phyloP scores from a whole-genome alignment of 2,113 vertebrate species.

The Aplodontia rufa region DNA sequence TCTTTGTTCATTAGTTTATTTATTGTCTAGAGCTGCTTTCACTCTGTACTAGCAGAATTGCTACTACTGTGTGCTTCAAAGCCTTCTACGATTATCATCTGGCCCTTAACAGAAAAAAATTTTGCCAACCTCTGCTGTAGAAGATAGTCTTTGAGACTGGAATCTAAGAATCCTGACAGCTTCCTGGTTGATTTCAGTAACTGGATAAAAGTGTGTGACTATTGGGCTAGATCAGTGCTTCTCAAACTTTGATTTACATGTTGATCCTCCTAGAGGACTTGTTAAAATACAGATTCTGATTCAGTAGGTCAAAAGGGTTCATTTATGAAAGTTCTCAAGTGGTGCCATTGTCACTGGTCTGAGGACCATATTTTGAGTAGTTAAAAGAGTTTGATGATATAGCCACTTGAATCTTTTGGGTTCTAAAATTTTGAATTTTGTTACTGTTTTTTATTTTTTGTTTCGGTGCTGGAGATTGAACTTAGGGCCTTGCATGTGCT shows the following conservation, averaged over 20 bases:
- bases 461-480: background rate
- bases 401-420: background rate
- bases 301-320: background rate
- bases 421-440: conserved; percentile 49
- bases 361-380: background rate
- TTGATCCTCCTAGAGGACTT: background rate
- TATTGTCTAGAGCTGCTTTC: background rate
- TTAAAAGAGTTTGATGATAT: conserved; percentile 8
- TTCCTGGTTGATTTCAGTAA: background rate
- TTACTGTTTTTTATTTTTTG: background rate
- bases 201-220: background rate
- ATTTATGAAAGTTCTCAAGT: background rate
- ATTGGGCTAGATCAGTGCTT: background rate
- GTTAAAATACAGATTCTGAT: conserved; percentile 19
- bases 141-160: background rate
- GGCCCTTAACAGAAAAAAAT: background rate
- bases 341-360: background rate
- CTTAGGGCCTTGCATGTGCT: background rate
- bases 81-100: background rate
- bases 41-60: background rate
- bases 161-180: background rate
- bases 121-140: background rate
- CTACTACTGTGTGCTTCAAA: background rate
- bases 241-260: background rate
- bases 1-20: background rate